Conservation (phyloP, 2,797 vertebrate species). For the Microhierax caerulescens region DNA sequence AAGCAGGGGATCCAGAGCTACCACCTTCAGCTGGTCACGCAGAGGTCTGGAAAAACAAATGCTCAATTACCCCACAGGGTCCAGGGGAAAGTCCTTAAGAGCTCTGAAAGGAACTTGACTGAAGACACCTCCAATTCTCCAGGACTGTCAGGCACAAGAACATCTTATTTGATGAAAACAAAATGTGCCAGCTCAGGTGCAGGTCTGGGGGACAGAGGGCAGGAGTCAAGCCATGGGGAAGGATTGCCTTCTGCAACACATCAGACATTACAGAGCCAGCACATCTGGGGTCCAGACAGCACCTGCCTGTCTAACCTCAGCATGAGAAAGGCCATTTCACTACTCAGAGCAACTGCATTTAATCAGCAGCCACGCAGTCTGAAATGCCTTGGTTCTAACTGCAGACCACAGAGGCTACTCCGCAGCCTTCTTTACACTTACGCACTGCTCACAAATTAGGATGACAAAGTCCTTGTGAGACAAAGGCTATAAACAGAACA, state of each 20-base stretch:
- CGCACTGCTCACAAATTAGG: neutral
- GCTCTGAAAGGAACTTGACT: neutral
- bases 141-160: neutral
- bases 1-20: neutral
- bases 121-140: neutral
- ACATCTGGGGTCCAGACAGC: neutral
- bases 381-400: neutral
- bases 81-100: neutral
- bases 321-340: neutral
- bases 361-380: neutral
- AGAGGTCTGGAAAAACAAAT: neutral
- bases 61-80: neutral
- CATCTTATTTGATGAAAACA: neutral
- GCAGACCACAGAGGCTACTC: neutral
- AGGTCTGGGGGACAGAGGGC: accelerated
- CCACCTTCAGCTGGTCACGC: neutral
- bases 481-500: neutral
- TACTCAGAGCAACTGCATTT: neutral
- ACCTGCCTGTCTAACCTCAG: neutral
- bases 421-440: neutral
- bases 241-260: neutral
- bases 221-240: neutral
- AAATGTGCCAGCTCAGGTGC: neutral
- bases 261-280: neutral
- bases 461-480: neutral